These are phyloP conservation scores for Ceratitis capitata DNA, from an alignment of 1,140 invertebrate species.

Conservation along the genomic window DNA sequence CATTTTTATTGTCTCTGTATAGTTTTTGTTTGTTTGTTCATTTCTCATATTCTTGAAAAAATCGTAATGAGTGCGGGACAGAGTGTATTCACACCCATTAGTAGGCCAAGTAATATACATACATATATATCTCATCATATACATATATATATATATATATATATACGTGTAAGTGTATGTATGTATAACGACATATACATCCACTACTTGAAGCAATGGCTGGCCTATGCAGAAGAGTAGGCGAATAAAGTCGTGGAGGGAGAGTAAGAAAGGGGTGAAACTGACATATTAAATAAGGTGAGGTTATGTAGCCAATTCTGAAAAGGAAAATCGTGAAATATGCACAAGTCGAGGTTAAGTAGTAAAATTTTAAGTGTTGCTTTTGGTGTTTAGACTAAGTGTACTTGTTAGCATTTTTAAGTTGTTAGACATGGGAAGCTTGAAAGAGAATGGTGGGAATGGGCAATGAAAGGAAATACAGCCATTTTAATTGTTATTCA, in stretches of 20 bases:
- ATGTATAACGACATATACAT: background rate
- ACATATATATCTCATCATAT: background rate
- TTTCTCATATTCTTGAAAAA: background rate
- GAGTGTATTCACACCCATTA: background rate
- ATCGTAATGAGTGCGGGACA: background rate
- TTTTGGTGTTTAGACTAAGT: background rate
- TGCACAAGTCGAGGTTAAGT: background rate
- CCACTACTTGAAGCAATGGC: no score
- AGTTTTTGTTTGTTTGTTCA: background rate
- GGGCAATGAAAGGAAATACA: background rate
- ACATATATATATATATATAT: background rate
- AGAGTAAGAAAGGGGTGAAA: background rate
- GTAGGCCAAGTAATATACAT: background rate
- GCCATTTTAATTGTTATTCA: background rate
- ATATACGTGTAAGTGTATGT: background rate
- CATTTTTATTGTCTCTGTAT: background rate
- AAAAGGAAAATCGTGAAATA: background rate
- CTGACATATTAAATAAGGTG: background rate
- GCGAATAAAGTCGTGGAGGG: no score
- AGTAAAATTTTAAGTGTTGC: slow-evolving; percentile 21
- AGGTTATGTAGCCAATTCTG: background rate
- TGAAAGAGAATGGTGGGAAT: background rate
- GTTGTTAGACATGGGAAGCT: background rate
- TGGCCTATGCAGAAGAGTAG: no score
- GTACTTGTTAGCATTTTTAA: background rate